A percentile compares a stretch with the other conserved stretches of the same genome.
phyloP scores from a whole-genome alignment of 2,797 vertebrate species.

The Discoglossus pictus region DNA sequence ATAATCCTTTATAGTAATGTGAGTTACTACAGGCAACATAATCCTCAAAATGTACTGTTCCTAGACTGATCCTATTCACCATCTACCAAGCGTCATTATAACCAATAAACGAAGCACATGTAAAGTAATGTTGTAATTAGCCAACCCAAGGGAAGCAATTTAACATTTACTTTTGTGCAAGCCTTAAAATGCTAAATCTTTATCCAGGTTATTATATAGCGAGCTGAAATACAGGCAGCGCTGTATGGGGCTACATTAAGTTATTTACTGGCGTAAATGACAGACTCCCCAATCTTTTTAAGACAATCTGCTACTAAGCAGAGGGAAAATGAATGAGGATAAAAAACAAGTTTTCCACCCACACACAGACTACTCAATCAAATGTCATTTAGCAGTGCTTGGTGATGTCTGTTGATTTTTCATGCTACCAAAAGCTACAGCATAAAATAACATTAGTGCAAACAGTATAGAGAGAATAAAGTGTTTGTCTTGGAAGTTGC shows the following conservation, averaged over 20 bases:
- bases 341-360: slow-evolving; percentile 44
- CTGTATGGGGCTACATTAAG: slow-evolving; percentile 11
- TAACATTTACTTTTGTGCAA: slow-evolving; percentile 14
- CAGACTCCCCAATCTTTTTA: slow-evolving; percentile 37
- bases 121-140: slow-evolving; percentile 17
- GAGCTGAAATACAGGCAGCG: slow-evolving; percentile 1
- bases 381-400: slow-evolving; percentile 44
- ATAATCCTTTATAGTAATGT: no score
- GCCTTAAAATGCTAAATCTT: no score
- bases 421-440: slow-evolving; percentile 12
- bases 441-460: slow-evolving; percentile 30
- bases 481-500: no score
- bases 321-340: slow-evolving; percentile 3
- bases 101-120: not conserved
- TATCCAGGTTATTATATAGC: slow-evolving; percentile 9
- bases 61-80: not conserved
- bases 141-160: slow-evolving; percentile 5
- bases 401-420: slow-evolving; percentile 43
- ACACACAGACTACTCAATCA: slow-evolving; percentile 49
- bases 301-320: slow-evolving; percentile 47
- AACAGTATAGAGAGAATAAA: slow-evolving; percentile 24
- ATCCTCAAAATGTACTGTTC: no score
- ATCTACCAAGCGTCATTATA: not conserved
- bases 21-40: no score
- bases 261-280: slow-evolving; percentile 39